A percentile compares a stretch with the other conserved stretches of the same genome.
These are phyloP conservation scores for Neotoxoptera formosana DNA, from an alignment of 1,140 invertebrate genomes.

Conservation along the genomic window DNA sequence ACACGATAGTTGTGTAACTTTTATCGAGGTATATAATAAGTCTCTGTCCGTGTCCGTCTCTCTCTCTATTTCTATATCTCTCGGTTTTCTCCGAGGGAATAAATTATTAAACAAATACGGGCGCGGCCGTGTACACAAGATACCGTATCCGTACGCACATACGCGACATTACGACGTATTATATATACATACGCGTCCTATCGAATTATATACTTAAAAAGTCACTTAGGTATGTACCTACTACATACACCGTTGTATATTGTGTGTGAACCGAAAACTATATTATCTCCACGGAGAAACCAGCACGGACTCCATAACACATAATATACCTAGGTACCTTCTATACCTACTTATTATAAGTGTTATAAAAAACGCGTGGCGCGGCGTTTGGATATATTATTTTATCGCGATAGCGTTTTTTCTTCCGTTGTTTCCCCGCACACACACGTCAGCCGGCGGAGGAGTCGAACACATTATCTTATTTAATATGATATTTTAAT, in stretches of 20 bases:
- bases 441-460: too few relatives aligned
- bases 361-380: background rate
- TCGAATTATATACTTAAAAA: slow-evolving; percentile 20
- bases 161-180: too few relatives aligned
- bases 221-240: background rate
- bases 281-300: background rate
- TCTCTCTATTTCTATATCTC: slow-evolving; percentile 14
- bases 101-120: slow-evolving; percentile 38
- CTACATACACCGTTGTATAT: background rate
- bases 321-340: background rate
- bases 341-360: too few relatives aligned
- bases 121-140: background rate
- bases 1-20: background rate
- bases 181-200: background rate
- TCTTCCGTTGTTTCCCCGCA: too few relatives aligned
- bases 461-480: too few relatives aligned
- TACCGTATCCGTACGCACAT: background rate
- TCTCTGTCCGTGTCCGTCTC: background rate
- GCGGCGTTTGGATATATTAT: background rate
- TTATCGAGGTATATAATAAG: background rate
- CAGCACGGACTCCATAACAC: background rate
- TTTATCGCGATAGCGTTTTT: too few relatives aligned
- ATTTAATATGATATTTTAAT: too few relatives aligned
- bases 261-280: slow-evolving; percentile 6
- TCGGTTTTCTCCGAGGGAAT: background rate